phyloP scores from a whole-genome alignment of 2,113 vertebrate species.

The Menidia beryllina region DNA sequence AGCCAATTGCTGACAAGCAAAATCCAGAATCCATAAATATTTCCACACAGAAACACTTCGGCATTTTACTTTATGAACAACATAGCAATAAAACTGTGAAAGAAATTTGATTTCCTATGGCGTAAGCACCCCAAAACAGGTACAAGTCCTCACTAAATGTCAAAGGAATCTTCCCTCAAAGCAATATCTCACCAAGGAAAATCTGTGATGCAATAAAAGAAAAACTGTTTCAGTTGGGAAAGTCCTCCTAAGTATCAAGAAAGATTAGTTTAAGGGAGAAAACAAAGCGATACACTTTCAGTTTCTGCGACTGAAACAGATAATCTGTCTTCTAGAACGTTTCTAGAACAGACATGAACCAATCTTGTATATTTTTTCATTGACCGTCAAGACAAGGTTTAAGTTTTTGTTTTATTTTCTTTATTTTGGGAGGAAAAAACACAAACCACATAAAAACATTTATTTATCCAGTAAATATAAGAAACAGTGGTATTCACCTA shows the following conservation, averaged over 20 bases:
- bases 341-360: no score
- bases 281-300: no score
- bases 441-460: neutral
- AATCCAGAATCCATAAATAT: slow-evolving; percentile 50
- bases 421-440: no score
- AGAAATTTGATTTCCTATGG: slow-evolving; percentile 5
- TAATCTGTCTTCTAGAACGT: no score
- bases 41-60: slow-evolving; percentile 16
- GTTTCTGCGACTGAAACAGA: no score
- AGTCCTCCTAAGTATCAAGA: neutral
- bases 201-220: neutral
- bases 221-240: neutral
- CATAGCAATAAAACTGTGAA: slow-evolving; percentile 1
- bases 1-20: slow-evolving; percentile 43
- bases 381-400: no score
- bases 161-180: neutral
- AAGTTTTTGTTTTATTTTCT: no score
- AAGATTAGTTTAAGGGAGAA: neutral
- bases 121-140: neutral
- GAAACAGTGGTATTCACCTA: neutral
- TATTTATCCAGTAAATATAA: neutral
- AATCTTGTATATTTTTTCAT: no score
- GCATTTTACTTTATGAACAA: slow-evolving; percentile 13
- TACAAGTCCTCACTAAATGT: neutral
- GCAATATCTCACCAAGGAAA: neutral